These are phyloP conservation scores for Lerista edwardsae DNA, from an alignment of 2,797 vertebrate genomes.

Conservation along the genomic window DNA sequence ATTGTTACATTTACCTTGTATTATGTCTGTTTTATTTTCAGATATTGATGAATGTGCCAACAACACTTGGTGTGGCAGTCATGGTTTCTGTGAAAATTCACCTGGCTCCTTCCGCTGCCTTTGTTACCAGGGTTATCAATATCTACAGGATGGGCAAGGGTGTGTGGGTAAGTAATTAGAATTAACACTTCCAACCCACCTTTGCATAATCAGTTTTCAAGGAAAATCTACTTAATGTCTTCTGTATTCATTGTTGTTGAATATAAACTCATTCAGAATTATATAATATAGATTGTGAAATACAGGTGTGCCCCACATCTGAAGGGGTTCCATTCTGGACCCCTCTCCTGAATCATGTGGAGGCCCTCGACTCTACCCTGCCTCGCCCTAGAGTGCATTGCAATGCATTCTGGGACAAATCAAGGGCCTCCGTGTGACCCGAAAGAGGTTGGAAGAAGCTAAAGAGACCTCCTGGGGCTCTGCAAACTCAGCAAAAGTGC, in stretches of 20 bases:
- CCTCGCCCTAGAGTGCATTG: too few species aligned
- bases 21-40: constrained; percentile 73
- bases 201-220: background rate
- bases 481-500: too few species aligned
- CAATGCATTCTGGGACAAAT: too few species aligned
- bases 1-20: constrained; percentile 31
- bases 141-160: constrained; percentile 81
- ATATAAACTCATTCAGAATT: background rate
- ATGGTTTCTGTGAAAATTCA: constrained; percentile 92
- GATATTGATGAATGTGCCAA: constrained; percentile 94
- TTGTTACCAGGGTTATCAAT: constrained; percentile 93
- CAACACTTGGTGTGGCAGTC: constrained; percentile 85
- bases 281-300: background rate
- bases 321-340: too few species aligned
- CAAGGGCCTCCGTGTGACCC: too few species aligned
- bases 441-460: too few species aligned
- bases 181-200: background rate
- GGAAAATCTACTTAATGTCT: background rate
- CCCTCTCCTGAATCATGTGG: too few species aligned
- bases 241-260: background rate
- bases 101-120: constrained; percentile 91
- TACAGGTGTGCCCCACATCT: too few species aligned
- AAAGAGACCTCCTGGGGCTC: too few species aligned
- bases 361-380: too few species aligned
- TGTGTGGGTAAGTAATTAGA: constrained; percentile 86